Conservation (phyloP, 2,888 invertebrate species). For the Shargacucullia verbasci region DNA sequence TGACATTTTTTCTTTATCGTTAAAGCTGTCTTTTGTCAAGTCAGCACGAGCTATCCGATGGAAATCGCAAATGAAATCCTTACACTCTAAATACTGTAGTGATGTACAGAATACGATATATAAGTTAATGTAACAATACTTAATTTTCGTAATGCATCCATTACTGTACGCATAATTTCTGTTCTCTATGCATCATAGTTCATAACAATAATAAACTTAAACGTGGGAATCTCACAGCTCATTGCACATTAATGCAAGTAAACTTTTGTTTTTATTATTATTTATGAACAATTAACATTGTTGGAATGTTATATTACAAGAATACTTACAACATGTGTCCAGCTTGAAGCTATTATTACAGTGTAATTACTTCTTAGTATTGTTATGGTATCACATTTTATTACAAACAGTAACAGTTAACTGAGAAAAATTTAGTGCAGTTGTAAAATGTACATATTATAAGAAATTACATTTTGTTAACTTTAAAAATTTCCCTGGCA, state of each 20-base stretch:
- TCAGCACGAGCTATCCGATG: too few relatives aligned
- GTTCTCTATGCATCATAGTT: conserved; percentile 21
- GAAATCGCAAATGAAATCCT: too few relatives aligned
- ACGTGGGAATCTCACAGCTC: conserved; percentile 54
- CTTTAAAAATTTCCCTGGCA: too few relatives aligned
- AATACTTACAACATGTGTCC: conserved; percentile 39
- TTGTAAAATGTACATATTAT: too few relatives aligned
- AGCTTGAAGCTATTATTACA: conserved; percentile 13
- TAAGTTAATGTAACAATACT: conserved; percentile 31
- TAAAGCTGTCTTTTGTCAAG: too few relatives aligned
- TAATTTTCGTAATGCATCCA: conserved; percentile 38
- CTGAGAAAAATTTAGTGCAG: too few relatives aligned
- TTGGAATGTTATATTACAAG: conserved; percentile 11
- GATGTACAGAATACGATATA: too few relatives aligned
- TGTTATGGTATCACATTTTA: conserved; percentile 10
- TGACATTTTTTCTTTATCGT: too few relatives aligned
- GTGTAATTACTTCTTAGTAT: conserved; percentile 27
- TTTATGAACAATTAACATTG: conserved; percentile 45
- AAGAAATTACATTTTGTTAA: too few relatives aligned
- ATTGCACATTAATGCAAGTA: conserved; percentile 52
- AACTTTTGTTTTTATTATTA: conserved; percentile 47
- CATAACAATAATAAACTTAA: conserved; percentile 41
- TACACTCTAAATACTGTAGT: too few relatives aligned
- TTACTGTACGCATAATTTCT: conserved; percentile 22
- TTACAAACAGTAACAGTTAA: not conserved